Base-by-base conservation (phyloP, 2,797 vertebrate species). In the Morelia viridis region DNA sequence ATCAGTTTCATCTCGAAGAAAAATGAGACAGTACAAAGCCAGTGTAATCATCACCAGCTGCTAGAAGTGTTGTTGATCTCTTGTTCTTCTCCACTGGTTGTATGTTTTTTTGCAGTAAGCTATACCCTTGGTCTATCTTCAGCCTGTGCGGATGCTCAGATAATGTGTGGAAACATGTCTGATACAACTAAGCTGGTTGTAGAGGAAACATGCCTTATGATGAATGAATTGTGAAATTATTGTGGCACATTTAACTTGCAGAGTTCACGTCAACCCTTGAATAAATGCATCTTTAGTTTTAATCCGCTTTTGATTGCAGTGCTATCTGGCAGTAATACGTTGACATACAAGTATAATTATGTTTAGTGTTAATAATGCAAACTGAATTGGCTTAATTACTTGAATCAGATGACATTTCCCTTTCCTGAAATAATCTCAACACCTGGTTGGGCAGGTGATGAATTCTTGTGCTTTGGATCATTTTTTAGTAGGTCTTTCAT, bases 291-390 rank as follows among this genome's bases (percentile, higher is more conserved):
- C 86, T 95, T 96, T 60, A 1, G 89, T 94, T 96, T 95, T 91
- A 96, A 94, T 96, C 93, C 94, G 85, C 84, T 86, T 57, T 84
- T 95, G 95, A 95, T 95, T 96, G 93, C 95, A 92, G 91, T 2
- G 0, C 94, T 95, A 65, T 93, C 92, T 94, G 89, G 84, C 95
- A 90, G 85, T 93, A 90, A 71, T 60, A 95, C 62, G 93, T 89
- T 94, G 93, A 88, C 91, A 88, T 60, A 87, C 65, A 92, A 91
- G 0, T 76, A 83, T 95, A 94, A 96, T 96, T 94, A 94, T 92
- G 90, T 95, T 96, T 96, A 94, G 93, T 96, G 92, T 95, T 96
- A 96, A 96, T 95, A 95, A 94, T 91, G 89, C 90, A 96, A 95
- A 96, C 84, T 93, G 57, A 94, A 95, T 95, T 93, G 94, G 57